These are phyloP conservation scores for Coenobita brevimanus DNA, from an alignment of 1,140 invertebrate species.

Conservation along the genomic window DNA sequence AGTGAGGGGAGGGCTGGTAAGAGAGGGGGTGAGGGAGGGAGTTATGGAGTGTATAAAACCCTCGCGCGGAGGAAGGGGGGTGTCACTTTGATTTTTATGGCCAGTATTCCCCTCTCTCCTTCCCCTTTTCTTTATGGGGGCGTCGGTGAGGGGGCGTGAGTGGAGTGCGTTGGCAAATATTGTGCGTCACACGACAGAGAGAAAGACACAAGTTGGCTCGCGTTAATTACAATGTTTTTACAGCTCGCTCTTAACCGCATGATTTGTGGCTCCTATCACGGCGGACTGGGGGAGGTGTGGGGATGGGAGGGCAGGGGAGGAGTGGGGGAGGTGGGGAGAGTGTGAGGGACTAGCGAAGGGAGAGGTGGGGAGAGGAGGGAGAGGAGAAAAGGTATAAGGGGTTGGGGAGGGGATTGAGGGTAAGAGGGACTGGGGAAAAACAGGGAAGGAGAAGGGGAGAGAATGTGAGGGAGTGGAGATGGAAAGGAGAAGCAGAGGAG, in stretches of 20 bases:
- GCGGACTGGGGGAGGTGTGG: too few species aligned
- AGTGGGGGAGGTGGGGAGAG: too few species aligned
- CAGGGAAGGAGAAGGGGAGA: too few species aligned
- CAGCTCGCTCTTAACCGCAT: constrained; percentile 2
- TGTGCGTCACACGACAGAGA: background rate
- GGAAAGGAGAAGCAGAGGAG: too few species aligned
- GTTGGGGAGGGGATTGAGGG: too few species aligned
- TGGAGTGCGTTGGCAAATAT: constrained; percentile 9
- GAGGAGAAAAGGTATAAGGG: too few species aligned
- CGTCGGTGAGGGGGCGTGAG: background rate
- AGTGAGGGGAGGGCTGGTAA: background rate
- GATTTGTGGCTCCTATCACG: background rate
- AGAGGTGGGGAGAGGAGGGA: too few species aligned
- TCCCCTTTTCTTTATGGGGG: constrained; percentile 16
- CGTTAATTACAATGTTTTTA: constrained; percentile 20
- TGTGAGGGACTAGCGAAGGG: too few species aligned
- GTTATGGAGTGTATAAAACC: constrained; percentile 15
- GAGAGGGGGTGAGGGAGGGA: background rate
- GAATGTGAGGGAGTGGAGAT: too few species aligned
- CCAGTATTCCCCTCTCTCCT: background rate
- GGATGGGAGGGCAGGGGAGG: too few species aligned
- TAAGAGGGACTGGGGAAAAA: too few species aligned
- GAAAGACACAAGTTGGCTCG: constrained; percentile 18
- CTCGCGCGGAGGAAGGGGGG: background rate
- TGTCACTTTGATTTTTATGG: constrained; percentile 13